phyloP scores from a whole-genome alignment of 2,113 vertebrate species.

The Tragulus kanchil region DNA sequence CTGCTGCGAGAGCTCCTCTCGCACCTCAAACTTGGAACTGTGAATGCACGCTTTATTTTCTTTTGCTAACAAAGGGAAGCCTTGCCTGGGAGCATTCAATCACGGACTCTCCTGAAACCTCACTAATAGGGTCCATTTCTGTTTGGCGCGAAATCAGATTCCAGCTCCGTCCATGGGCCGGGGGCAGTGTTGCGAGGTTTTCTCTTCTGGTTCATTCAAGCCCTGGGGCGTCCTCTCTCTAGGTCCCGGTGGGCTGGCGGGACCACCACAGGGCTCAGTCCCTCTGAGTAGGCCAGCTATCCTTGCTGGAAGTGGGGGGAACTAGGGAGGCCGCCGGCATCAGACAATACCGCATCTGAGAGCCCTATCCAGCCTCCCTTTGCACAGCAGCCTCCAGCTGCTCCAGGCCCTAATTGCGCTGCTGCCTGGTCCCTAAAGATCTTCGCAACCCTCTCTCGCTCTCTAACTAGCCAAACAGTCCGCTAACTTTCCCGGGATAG shows the following conservation, averaged over 20 bases:
- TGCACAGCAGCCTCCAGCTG: not conserved
- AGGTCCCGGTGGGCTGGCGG: not conserved
- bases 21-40: conserved; percentile 86
- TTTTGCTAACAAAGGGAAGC: conserved; percentile 87
- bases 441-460: conserved; percentile 43
- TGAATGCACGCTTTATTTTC: conserved; percentile 89
- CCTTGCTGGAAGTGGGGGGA: not conserved
- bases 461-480: conserved; percentile 76
- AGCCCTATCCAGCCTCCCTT: not conserved
- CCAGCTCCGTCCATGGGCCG: conserved; percentile 67
- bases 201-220: conserved; percentile 71
- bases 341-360: not conserved
- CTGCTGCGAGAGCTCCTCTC: not conserved
- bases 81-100: conserved; percentile 90
- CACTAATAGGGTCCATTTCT: conserved; percentile 86
- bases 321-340: not conserved
- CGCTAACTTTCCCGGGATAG: conserved; percentile 12
- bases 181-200: conserved; percentile 78
- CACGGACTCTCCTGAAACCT: conserved; percentile 86
- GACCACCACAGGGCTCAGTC: not conserved
- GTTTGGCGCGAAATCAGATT: conserved; percentile 84
- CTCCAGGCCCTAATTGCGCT: conserved; percentile 55
- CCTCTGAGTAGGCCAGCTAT: not conserved
- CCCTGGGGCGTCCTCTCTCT: conserved; percentile 33
- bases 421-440: conserved; percentile 55